Evolutionary conservation across 2,888 invertebrate species (phyloP).

Genomic region (Griposia aprilina): DNA sequence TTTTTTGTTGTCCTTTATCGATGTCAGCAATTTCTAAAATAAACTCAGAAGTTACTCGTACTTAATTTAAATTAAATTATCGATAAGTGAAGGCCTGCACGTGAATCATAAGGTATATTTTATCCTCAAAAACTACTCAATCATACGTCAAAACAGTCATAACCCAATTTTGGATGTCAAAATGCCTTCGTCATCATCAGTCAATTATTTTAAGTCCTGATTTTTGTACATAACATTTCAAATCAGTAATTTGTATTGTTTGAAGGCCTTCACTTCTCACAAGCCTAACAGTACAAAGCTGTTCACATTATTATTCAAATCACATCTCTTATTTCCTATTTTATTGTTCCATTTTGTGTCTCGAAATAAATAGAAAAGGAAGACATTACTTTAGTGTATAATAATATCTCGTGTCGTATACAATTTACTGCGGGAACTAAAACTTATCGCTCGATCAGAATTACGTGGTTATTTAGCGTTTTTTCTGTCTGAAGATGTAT

Average conservation of each 20-base stretch:
- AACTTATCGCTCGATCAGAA: slow-evolving; percentile 46
- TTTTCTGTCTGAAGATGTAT: slow-evolving; percentile 23
- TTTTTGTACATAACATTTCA: not conserved
- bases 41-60: no score
- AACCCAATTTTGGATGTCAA: slow-evolving; percentile 14
- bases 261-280: not conserved
- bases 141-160: slow-evolving; percentile 11
- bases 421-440: slow-evolving; percentile 28
- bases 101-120: not conserved
- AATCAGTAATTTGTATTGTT: slow-evolving; percentile 4
- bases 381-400: slow-evolving; percentile 19
- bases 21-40: not conserved
- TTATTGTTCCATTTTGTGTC: slow-evolving; percentile 55
- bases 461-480: slow-evolving; percentile 27
- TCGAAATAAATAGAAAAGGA: slow-evolving; percentile 33
- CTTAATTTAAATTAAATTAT: no score
- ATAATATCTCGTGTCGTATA: slow-evolving; percentile 38
- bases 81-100: not conserved
- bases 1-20: not conserved
- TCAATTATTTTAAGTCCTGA: not conserved
- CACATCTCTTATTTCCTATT: slow-evolving; percentile 36
- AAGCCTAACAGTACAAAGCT: slow-evolving; percentile 23
- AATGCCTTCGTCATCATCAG: slow-evolving; percentile 7
- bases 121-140: slow-evolving; percentile 21
- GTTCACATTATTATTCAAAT: slow-evolving; percentile 61